phyloP scores from a whole-genome alignment of 2,113 vertebrate genomes.

The Plecotus auritus region DNA sequence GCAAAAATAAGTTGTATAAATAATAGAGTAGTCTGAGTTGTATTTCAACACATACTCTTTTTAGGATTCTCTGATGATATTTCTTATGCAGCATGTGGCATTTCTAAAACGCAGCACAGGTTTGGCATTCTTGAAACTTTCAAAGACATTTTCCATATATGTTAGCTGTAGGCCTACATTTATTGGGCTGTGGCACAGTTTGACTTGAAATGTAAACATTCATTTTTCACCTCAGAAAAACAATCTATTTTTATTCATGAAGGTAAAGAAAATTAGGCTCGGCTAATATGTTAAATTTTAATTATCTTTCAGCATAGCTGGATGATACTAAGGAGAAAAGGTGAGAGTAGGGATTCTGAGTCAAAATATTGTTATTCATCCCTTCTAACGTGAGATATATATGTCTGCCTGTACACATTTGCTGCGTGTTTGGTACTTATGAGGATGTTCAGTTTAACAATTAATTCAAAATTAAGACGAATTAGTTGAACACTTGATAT shows the following conservation, averaged over 20 bases:
- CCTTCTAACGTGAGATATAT: neutral
- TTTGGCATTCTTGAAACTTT: slow-evolving; percentile 1
- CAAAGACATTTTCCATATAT: neutral
- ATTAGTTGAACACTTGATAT: neutral
- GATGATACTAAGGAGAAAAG: neutral
- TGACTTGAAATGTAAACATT: slow-evolving; percentile 3
- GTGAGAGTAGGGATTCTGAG: neutral
- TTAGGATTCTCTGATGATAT: neutral
- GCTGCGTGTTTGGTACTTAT: neutral
- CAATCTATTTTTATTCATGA: neutral
- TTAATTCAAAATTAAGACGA: neutral
- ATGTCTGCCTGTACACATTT: neutral
- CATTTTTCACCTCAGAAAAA: slow-evolving; percentile 34
- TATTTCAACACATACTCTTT: neutral
- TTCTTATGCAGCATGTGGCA: neutral
- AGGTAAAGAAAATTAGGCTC: slow-evolving; percentile 1
- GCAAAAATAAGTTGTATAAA: neutral
- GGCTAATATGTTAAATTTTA: neutral
- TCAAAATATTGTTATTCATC: neutral
- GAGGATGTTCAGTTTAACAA: neutral
- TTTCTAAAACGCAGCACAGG: neutral
- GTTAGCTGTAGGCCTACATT: neutral
- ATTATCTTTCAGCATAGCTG: neutral
- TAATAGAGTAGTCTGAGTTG: neutral
- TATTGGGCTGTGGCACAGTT: neutral